These are phyloP conservation scores for Prorops nasuta DNA, from an alignment of 1,140 invertebrate genomes.

Conservation along the genomic window DNA sequence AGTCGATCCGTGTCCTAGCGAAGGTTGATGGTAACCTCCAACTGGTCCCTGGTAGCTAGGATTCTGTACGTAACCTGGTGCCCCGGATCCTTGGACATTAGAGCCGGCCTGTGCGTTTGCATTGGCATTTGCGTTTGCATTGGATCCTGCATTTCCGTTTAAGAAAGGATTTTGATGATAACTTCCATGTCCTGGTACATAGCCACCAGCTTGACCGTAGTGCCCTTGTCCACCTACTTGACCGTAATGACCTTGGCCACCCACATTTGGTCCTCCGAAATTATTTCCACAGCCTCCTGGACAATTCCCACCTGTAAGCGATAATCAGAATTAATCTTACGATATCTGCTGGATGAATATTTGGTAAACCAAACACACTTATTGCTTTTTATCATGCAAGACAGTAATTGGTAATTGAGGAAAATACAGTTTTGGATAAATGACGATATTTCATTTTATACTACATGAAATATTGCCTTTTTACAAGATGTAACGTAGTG, in stretches of 20 bases:
- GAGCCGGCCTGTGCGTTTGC: conserved; percentile 11
- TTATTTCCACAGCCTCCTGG: neutral
- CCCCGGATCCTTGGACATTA: neutral
- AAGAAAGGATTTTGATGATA: neutral
- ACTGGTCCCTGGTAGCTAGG: neutral
- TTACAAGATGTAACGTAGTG: too few species aligned
- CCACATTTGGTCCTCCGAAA: conserved; percentile 1
- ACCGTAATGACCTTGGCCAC: conserved; percentile 1
- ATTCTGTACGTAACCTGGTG: neutral
- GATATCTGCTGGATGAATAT: too few species aligned
- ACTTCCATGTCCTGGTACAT: neutral
- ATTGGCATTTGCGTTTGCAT: conserved; percentile 8
- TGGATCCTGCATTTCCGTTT: neutral
- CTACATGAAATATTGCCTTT: too few species aligned
- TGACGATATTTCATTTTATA: too few species aligned
- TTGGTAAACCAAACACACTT: too few species aligned
- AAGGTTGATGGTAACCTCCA: neutral
- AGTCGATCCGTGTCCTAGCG: neutral
- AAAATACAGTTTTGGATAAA: too few species aligned
- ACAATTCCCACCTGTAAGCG: conserved; percentile 3
- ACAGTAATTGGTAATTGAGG: too few species aligned
- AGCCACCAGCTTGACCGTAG: neutral
- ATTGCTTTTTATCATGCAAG: too few species aligned
- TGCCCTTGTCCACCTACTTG: neutral
- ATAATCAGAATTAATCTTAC: neutral